A percentile compares a stretch with the other conserved stretches of the same genome.
These are phyloP conservation scores for Meloidogyne exigua DNA, from an alignment of 1,140 invertebrate genomes.

Conservation along the genomic window DNA sequence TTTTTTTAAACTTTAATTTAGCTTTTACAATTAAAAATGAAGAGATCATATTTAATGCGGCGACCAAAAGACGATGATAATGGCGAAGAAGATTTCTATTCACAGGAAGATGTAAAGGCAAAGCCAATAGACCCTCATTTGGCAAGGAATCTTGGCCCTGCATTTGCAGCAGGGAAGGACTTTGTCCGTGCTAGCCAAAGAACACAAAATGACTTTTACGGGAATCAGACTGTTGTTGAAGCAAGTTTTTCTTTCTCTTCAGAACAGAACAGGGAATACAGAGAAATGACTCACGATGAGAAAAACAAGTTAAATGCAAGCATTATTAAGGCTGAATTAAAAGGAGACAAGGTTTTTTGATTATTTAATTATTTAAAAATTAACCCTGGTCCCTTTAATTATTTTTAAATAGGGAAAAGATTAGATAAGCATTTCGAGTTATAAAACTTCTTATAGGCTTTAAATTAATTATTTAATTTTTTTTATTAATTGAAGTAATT, in stretches of 20 bases:
- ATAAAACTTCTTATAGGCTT: no score
- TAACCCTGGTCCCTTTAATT: no score
- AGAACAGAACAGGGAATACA: neutral
- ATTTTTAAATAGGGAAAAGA: no score
- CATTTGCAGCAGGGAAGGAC: constrained; percentile 33
- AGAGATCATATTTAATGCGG: constrained; percentile 37
- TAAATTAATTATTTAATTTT: no score
- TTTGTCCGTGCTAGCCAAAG: constrained; percentile 35
- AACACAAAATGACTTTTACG: constrained; percentile 36
- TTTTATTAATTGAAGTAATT: no score
- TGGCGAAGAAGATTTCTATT: constrained; percentile 38
- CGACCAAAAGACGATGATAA: constrained; percentile 39
- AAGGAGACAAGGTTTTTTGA: constrained; percentile 50
- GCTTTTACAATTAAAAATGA: constrained; percentile 19
- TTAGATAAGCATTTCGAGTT: no score
- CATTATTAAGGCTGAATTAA: constrained; percentile 60
- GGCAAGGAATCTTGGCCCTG: constrained; percentile 25
- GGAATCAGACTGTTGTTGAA: constrained; percentile 24
- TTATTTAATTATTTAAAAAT: no score
- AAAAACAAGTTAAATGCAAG: constrained; percentile 57
- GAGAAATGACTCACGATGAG: constrained; percentile 53
- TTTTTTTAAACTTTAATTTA: no score
- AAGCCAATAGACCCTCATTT: constrained; percentile 33
- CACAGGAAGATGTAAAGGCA: constrained; percentile 22
- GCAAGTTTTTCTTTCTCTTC: neutral